Evolutionary conservation across 2,797 vertebrate species (phyloP), one percentile per base, ranked within the genome.

Genomic region (Brachyrhaphis roseni): DNA sequence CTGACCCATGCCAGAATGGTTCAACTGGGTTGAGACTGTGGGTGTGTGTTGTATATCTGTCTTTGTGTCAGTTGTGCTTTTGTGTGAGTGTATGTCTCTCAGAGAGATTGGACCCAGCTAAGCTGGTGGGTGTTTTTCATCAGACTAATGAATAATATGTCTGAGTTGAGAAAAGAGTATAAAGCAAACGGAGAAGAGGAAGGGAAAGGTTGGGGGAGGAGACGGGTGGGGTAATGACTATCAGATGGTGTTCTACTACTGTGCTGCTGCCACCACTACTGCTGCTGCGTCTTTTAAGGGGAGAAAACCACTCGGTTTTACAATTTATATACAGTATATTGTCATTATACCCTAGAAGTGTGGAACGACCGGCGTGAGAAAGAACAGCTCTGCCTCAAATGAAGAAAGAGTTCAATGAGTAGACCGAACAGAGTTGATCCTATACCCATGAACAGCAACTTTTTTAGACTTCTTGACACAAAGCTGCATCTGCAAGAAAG

Each of bases 121-220:
- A 82, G 92, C 81, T 82, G 84, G 88, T 91, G 93, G 93, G 93
- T 94, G 93, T 95, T 95, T 95, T 95, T 94, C 90, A 91, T 95
- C 94, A 95, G 92, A 92, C 92, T 93, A 93, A 94, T 94, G 94
- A 95, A 94, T 94, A 94, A 93, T 94, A 94, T 83, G 92, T 94
- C 93, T 94, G 94, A 93, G 91, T 87, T 84, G 86, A 89, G 93
- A 88, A 86, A 92, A 90, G 91, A 91, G 90, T 89, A 93, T 90
- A 78, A 53, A 91, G 92, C 86, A 53, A 80, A 83, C 80, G 82
- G 86, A 87, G 88, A 81, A 82, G 90, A 87, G 91, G 90, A 89
- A 91, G 90, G 90, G 89, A 86, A 88, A 80, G 81, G 78, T 72
- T 72, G 59, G 85, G 76, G 84, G 73, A 80, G 90, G 62, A 78